phyloP scores from a whole-genome alignment of 1,140 invertebrate species.

The Holcopasites calliopsidis region DNA sequence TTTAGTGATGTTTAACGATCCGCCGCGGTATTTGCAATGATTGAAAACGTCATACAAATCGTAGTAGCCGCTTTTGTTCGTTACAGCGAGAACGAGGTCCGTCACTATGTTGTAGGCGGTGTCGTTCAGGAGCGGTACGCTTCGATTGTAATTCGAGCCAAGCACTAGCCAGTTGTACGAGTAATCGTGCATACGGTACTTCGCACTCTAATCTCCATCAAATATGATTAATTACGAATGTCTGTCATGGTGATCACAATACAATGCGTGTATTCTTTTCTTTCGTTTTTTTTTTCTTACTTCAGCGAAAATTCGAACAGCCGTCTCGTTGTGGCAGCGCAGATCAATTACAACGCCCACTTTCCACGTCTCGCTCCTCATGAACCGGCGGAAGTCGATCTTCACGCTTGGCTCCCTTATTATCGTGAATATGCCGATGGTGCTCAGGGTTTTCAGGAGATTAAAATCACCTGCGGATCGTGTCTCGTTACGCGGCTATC shows the following conservation, averaged over 20 bases:
- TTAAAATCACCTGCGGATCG: slow-evolving; percentile 51
- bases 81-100: slow-evolving; percentile 59
- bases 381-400: slow-evolving; percentile 49
- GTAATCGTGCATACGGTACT: slow-evolving; percentile 59
- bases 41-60: slow-evolving; percentile 66
- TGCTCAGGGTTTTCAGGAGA: slow-evolving; percentile 56
- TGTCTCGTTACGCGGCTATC: background rate
- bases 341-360: slow-evolving; percentile 62
- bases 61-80: slow-evolving; percentile 37
- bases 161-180: slow-evolving; percentile 66
- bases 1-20: slow-evolving; percentile 60
- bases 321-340: slow-evolving; percentile 51
- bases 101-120: slow-evolving; percentile 61
- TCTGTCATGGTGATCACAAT: background rate
- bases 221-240: background rate
- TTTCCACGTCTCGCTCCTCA: slow-evolving; percentile 43
- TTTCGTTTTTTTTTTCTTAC: slow-evolving; percentile 27
- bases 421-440: slow-evolving; percentile 54
- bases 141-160: slow-evolving; percentile 52
- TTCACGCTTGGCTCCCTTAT: slow-evolving; percentile 35
- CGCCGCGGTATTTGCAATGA: slow-evolving; percentile 66
- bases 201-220: slow-evolving; percentile 47
- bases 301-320: slow-evolving; percentile 52
- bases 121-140: slow-evolving; percentile 55
- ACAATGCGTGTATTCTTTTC: background rate